Evolutionary conservation across 2,113 vertebrate genomes (phyloP), one percentile per base, ranked within the genome.

Genomic region (Oreochromis tanganicae): DNA sequence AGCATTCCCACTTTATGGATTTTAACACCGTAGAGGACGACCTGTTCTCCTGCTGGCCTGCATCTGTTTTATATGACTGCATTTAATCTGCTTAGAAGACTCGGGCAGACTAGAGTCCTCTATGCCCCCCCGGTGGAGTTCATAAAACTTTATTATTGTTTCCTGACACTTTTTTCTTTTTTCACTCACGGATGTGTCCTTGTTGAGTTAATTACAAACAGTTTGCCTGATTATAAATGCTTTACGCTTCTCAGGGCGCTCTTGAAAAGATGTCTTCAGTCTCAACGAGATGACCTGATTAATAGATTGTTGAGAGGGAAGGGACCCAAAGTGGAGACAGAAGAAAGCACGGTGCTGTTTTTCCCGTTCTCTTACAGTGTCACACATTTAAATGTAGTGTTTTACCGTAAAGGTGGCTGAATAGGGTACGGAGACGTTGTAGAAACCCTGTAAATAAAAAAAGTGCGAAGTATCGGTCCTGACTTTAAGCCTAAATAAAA

Each of bases 291-390:
- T 75, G 71, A 50, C 71, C 71, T 75, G 71, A 75, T 75, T 75
- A 75, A 75, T 29, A 32, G 71, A 50, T 75, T 75, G 43, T 50
- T 50, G 41, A 75, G 14, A 7, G 27, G 5, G 1, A 75, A 75
- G 13, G 24, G 68, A 75, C 41, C 0, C 9, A 48, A 48, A 48
- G 14, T 48, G 68, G 41, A 73, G 68, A 29, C 41, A 17, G 24
- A 75, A 1, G 41, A 75, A 75, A 75, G 27, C 24, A 48, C 3
- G 0, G 21, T 48, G 21, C 4, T 48, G 68, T 48, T 73, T 48
- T 46, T 6, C 38, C 41, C 13, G 16, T 0, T 73, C 41, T 0
- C 21, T 9, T 46, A 16, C 38, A 27, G 0, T 46, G 68, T 46
- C 68, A 73, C 66, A 2, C 0, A 0, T 17, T 50, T 75, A 48